Evolutionary conservation across 2,113 vertebrate species (phyloP).

Genomic region (Antigone vipio): DNA sequence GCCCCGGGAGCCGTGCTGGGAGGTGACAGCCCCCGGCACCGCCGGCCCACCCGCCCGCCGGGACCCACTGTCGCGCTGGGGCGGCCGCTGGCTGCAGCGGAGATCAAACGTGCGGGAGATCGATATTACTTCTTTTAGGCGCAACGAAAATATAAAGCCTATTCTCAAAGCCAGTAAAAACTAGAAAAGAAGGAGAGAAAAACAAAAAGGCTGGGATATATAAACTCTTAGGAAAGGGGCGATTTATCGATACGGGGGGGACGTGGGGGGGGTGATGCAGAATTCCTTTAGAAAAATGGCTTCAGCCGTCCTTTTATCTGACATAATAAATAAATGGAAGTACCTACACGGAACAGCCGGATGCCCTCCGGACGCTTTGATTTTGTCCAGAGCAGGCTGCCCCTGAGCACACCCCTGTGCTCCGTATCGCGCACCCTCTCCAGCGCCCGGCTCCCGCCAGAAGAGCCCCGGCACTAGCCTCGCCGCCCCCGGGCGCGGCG

Average conservation of each 20-base stretch:
- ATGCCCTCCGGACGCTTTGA: background rate
- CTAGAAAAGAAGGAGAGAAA: background rate
- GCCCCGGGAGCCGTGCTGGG: background rate
- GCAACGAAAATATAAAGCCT: background rate
- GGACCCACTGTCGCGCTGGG: background rate
- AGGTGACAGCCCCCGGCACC: background rate
- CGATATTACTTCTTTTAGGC: background rate
- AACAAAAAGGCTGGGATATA: background rate
- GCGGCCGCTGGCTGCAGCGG: background rate
- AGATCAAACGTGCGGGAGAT: background rate
- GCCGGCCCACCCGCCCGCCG: background rate
- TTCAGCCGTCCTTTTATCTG: background rate
- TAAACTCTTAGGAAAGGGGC: background rate
- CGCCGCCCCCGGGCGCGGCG: too few relatives aligned
- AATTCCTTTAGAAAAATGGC: constrained; percentile 2
- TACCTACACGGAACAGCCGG: background rate
- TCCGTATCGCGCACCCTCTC: background rate
- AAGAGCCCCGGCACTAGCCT: too few relatives aligned
- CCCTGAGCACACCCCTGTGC: background rate
- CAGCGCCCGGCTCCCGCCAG: background rate
- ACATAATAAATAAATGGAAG: background rate
- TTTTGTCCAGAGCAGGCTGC: background rate
- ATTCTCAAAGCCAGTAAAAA: background rate
- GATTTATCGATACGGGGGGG: background rate
- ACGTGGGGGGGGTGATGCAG: background rate